Conservation (phyloP, 2,113 vertebrate species). For the Ammospiza nelsoni region DNA sequence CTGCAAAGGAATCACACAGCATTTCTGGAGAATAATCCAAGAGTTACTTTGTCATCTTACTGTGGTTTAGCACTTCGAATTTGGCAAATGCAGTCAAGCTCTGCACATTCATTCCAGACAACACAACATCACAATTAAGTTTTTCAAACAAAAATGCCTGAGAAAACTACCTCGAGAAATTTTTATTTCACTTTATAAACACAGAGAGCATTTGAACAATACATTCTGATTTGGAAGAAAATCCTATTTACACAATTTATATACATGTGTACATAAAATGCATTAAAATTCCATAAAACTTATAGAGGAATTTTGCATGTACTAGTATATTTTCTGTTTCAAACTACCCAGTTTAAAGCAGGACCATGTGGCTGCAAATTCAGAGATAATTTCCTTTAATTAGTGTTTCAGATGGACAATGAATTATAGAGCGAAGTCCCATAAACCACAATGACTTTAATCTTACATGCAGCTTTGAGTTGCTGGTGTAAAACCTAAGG, state of each 20-base stretch:
- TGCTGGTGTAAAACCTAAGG: not conserved
- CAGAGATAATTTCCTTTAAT: not conserved
- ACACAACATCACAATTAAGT: not conserved
- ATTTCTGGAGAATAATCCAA: not conserved
- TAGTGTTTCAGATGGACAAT: not conserved
- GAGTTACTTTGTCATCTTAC: not conserved
- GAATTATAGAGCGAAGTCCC: not conserved
- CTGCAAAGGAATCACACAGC: not conserved
- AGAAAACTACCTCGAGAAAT: not conserved
- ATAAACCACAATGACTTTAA: not conserved
- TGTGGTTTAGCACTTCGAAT: not conserved
- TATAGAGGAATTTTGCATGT: not conserved
- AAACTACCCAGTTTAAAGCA: not conserved
- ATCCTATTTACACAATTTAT: not conserved
- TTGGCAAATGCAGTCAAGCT: not conserved
- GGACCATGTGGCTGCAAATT: not conserved
- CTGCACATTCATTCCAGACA: not conserved
- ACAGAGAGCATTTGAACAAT: not conserved
- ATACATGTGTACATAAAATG: accelerated
- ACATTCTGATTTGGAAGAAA: not conserved
- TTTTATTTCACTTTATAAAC: not conserved
- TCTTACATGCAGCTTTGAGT: not conserved
- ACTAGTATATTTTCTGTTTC: not conserved
- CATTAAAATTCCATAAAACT: not conserved
- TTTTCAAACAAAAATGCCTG: not conserved